Conservation (phyloP, 2,113 vertebrate genomes). For the Petromus typicus region DNA sequence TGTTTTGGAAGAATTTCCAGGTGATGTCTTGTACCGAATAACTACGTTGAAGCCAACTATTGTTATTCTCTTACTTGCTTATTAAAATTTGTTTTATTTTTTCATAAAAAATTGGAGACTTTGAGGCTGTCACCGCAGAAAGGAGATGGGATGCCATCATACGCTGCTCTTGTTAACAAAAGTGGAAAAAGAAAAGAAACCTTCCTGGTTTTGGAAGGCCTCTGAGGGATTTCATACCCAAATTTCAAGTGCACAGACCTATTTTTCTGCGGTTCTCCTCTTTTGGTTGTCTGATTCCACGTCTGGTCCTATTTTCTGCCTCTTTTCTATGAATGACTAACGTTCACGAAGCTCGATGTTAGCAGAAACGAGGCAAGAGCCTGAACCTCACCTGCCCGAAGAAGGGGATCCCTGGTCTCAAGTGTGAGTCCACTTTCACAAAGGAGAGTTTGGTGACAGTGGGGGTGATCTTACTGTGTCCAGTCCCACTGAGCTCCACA, state of each 20-base stretch:
- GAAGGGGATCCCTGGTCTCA: constrained; percentile 86
- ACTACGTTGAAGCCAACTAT: neutral
- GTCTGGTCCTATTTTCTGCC: neutral
- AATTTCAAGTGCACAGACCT: neutral
- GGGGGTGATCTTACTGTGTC: constrained; percentile 77
- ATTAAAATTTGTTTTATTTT: neutral
- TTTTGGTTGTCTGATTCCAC: neutral
- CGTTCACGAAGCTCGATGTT: neutral
- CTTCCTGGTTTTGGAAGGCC: neutral
- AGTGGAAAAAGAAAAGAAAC: neutral
- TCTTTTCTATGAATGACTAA: neutral
- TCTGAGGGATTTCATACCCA: constrained; percentile 5
- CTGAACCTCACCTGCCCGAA: constrained; percentile 83
- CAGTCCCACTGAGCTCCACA: constrained; percentile 78
- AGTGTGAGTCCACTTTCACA: constrained; percentile 81
- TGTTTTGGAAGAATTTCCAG: neutral
- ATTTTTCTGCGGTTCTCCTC: constrained; percentile 11
- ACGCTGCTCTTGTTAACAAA: neutral
- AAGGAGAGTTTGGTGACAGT: constrained; percentile 84
- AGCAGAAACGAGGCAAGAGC: neutral
- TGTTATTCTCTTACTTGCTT: neutral
- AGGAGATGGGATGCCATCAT: neutral
- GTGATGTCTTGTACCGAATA: neutral
- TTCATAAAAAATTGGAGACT: neutral
- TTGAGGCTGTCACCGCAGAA: too few species aligned